Conservation (phyloP, 2,888 invertebrate genomes). For the Napeogenes inachia region DNA sequence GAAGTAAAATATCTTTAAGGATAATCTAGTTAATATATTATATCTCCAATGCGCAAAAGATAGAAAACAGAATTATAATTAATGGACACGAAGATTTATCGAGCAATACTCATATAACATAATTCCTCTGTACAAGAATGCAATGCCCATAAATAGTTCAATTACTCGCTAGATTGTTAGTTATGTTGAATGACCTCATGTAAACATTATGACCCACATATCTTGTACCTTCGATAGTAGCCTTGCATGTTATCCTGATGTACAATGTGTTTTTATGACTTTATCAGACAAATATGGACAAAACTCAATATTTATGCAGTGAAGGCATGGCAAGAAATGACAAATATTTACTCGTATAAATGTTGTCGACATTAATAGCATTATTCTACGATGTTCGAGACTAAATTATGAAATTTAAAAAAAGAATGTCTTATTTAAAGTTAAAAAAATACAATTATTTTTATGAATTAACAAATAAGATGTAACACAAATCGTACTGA, state of each 20-base stretch:
- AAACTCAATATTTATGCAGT: constrained; percentile 21
- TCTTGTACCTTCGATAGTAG: constrained; percentile 36
- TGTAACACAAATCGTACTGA: not conserved
- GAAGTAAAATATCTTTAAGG: constrained; percentile 5
- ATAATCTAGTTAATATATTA: constrained; percentile 13
- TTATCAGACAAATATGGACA: constrained; percentile 37
- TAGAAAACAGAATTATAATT: constrained; percentile 18
- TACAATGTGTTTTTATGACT: constrained; percentile 41
- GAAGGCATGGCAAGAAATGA: too few species aligned
- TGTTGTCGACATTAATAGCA: too few species aligned
- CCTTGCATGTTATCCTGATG: constrained; percentile 41
- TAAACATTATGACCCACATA: constrained; percentile 65
- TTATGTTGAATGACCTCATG: constrained; percentile 48
- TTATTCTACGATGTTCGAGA: not conserved
- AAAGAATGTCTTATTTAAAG: not conserved
- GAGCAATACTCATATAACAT: constrained; percentile 25
- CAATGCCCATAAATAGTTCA: constrained; percentile 40
- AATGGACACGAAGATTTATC: constrained; percentile 28
- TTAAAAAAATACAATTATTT: too few species aligned
- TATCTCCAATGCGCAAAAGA: constrained; percentile 17
- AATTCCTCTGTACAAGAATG: constrained; percentile 28
- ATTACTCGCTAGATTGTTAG: constrained; percentile 46
- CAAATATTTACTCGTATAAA: too few species aligned
- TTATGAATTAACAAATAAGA: not conserved
- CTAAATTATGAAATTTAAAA: not conserved